These are phyloP conservation scores for Orientallactaga sibirica DNA, from an alignment of 2,797 vertebrate species.

Conservation along the genomic window DNA sequence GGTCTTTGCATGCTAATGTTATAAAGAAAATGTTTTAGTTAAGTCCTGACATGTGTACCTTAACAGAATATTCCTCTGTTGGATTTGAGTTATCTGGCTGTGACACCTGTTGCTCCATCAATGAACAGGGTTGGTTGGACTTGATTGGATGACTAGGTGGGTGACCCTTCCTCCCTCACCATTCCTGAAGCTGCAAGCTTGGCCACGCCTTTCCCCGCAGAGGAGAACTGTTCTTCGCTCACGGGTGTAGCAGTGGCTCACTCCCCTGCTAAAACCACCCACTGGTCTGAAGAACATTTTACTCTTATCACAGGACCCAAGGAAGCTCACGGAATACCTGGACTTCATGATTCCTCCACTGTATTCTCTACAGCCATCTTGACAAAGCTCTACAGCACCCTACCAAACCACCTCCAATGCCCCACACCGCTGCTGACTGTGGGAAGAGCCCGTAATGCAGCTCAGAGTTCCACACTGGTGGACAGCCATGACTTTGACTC, in stretches of 20 bases:
- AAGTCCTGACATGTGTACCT: neutral
- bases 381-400: neutral
- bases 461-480: neutral
- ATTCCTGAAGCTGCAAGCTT: neutral
- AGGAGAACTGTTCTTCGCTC: neutral
- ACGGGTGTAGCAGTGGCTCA: neutral
- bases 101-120: neutral
- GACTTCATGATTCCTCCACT: neutral
- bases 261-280: neutral
- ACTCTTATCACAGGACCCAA: neutral
- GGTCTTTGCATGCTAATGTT: conserved; percentile 26
- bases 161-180: neutral
- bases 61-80: conserved; percentile 23
- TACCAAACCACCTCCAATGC: neutral
- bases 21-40: neutral
- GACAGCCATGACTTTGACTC: neutral
- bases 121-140: neutral
- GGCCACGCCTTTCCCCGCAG: neutral
- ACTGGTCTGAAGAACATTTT: neutral
- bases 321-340: neutral
- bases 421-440: neutral
- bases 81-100: neutral
- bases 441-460: neutral
- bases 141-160: neutral
- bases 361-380: neutral